Conservation (phyloP, 2,888 invertebrate genomes). For the Diachrysia chrysitis region DNA sequence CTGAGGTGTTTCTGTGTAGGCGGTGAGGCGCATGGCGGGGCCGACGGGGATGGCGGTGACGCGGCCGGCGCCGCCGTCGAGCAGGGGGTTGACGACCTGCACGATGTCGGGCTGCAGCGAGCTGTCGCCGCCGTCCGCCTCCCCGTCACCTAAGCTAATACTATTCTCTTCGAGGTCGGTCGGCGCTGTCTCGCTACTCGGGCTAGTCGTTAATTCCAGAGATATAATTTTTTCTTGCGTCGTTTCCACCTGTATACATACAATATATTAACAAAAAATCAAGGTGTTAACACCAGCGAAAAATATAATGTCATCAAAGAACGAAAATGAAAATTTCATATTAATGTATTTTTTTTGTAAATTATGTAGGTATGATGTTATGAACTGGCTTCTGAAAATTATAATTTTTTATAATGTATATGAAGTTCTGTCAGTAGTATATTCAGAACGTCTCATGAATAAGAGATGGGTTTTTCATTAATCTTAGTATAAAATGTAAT, state of each 20-base stretch:
- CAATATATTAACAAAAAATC: conserved; percentile 10
- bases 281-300: conserved; percentile 10
- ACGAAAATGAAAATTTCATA: conserved; percentile 9
- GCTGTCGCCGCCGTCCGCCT: conserved; percentile 81
- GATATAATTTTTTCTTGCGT: conserved; percentile 97
- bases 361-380: conserved; percentile 15
- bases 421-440: conserved; percentile 45
- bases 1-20: conserved; percentile 75
- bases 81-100: conserved; percentile 86
- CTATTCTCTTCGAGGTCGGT: conserved; percentile 75
- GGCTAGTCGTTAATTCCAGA: conserved; percentile 93
- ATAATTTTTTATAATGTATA: conserved; percentile 13
- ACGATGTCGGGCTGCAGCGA: conserved; percentile 89
- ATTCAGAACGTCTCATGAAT: conserved; percentile 39
- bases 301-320: conserved; percentile 2
- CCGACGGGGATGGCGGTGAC: conserved; percentile 86
- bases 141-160: conserved; percentile 81
- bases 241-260: conserved; percentile 93
- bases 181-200: conserved; percentile 89
- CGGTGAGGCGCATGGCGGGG: conserved; percentile 79
- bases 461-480: not conserved
- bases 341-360: not conserved
- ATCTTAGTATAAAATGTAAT: conserved; percentile 3
- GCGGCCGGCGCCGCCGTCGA: conserved; percentile 84
- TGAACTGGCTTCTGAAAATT: conserved; percentile 19